Evolutionary conservation across 2,113 vertebrate genomes (phyloP).

Genomic region (Anguilla japonica): DNA sequence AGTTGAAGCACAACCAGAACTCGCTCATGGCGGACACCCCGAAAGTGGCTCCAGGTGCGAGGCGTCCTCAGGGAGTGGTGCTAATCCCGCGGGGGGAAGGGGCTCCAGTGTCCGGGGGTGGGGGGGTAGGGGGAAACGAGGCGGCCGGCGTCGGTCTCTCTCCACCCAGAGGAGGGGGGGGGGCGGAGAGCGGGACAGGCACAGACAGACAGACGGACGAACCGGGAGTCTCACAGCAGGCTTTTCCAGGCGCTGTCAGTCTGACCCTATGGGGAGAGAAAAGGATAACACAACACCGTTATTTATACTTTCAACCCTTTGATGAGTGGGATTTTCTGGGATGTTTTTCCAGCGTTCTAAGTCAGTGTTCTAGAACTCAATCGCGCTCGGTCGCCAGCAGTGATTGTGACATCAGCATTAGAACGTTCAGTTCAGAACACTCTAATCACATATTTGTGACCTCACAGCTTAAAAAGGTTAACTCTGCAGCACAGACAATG

Average conservation of each 20-base stretch:
- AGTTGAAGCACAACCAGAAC: slow-evolving; percentile 92
- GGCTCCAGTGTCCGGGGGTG: not conserved
- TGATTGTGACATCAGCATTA: too few species aligned
- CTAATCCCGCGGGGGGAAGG: slow-evolving; percentile 4
- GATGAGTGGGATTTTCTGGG: too few species aligned
- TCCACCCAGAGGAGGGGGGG: not conserved
- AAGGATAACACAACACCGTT: not conserved
- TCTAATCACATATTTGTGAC: too few species aligned
- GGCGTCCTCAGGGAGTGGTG: not conserved
- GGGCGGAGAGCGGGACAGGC: not conserved
- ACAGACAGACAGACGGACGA: not conserved
- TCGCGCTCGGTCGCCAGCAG: too few species aligned
- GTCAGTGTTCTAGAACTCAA: too few species aligned
- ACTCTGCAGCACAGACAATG: not conserved
- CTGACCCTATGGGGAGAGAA: not conserved
- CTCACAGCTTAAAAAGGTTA: too few species aligned
- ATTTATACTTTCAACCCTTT: not conserved
- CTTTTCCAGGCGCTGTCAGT: not conserved
- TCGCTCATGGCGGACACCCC: slow-evolving; percentile 80
- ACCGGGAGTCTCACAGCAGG: not conserved
- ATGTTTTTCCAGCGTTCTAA: too few species aligned
- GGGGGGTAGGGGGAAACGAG: not conserved
- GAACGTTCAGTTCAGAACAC: too few species aligned
- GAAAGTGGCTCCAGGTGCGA: slow-evolving; percentile 23
- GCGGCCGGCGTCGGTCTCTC: not conserved